A percentile compares a stretch with the other conserved stretches of the same genome.
Conservation (phyloP, 2,888 invertebrate genomes). For the Sinohyriopsis cumingii region DNA sequence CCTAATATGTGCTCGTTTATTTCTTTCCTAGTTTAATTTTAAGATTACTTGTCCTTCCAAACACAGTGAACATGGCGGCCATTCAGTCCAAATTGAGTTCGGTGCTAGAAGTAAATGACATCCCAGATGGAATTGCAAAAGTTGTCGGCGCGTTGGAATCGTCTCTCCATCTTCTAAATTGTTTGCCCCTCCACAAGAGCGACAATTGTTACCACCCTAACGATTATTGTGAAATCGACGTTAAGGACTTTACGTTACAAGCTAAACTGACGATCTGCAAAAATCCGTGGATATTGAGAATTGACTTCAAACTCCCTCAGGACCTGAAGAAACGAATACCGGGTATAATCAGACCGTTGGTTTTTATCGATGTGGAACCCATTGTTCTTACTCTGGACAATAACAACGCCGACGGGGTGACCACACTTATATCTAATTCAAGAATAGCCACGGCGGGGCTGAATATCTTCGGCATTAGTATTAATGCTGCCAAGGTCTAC, state of each 20-base stretch:
- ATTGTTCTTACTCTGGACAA: neutral
- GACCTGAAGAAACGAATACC: neutral
- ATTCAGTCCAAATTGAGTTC: too few species aligned
- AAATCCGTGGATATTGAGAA: neutral
- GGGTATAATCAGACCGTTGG: neutral
- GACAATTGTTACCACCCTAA: neutral
- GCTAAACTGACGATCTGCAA: conserved; percentile 4
- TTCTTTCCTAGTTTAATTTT: too few species aligned
- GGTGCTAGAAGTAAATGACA: too few species aligned
- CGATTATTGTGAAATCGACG: neutral
- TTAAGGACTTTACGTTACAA: neutral
- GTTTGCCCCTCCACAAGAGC: too few species aligned
- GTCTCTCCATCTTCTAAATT: too few species aligned
- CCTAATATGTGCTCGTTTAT: too few species aligned
- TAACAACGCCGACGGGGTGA: neutral
- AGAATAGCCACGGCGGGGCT: neutral
- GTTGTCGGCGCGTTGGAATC: too few species aligned
- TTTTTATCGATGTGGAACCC: conserved; percentile 1
- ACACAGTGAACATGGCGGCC: too few species aligned
- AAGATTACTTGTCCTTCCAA: too few species aligned
- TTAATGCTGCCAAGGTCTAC: neutral
- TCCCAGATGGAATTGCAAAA: too few species aligned
- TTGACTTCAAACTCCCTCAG: conserved; percentile 4
- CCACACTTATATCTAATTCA: neutral
- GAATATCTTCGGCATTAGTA: neutral